phyloP scores from a whole-genome alignment of 2,888 invertebrate species.

The Drymonia ruficornis region DNA sequence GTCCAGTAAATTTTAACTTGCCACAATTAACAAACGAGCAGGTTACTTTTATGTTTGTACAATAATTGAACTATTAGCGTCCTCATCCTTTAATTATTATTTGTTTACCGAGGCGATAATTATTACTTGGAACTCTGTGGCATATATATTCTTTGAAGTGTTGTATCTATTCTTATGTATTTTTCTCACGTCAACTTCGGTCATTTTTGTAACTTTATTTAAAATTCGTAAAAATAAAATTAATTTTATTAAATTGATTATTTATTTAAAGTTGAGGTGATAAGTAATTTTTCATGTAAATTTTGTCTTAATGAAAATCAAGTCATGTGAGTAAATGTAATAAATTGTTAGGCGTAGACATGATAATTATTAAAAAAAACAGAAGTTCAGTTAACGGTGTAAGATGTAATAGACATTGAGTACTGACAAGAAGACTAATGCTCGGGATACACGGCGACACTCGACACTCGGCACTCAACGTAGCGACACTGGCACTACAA shows the following conservation, averaged over 20 bases:
- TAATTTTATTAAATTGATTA: constrained; percentile 20
- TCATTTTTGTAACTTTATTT: background rate
- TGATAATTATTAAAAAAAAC: too few relatives aligned
- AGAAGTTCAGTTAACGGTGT: too few relatives aligned
- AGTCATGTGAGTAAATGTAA: constrained; percentile 15
- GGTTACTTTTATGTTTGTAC: constrained; percentile 2
- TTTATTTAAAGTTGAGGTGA: constrained; percentile 28
- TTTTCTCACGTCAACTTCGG: background rate
- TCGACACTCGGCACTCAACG: too few relatives aligned
- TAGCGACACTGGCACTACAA: too few relatives aligned
- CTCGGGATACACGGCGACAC: too few relatives aligned
- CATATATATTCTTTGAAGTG: background rate
- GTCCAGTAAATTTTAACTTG: constrained; percentile 33
- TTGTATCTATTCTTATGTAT: background rate
- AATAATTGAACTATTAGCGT: background rate
- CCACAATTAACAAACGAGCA: constrained; percentile 9
- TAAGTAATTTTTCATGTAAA: constrained; percentile 32
- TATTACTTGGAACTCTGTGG: background rate
- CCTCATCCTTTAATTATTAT: background rate
- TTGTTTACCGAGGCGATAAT: background rate
- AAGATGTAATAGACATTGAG: too few relatives aligned
- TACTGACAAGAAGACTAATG: too few relatives aligned
- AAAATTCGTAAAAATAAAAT: constrained; percentile 17
- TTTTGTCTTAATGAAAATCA: constrained; percentile 23
- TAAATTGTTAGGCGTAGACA: constrained; percentile 6